Conservation (phyloP, 2,113 vertebrate species). For the Mesocricetus auratus region DNA sequence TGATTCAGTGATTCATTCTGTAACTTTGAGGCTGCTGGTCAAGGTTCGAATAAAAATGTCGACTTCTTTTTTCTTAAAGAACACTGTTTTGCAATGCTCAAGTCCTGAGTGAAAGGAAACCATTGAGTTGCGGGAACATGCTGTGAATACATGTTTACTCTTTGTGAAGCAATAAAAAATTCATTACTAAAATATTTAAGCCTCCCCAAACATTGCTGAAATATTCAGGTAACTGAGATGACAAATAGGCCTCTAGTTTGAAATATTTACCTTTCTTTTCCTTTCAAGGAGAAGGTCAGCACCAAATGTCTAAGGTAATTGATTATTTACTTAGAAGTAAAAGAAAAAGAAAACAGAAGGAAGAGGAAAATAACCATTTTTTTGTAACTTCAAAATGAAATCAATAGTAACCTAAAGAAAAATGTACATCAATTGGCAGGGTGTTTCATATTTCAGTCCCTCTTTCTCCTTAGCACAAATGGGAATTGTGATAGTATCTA, state of each 20-base stretch:
- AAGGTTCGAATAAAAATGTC: not conserved
- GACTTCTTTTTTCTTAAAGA: not conserved
- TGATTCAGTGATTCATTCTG: not conserved
- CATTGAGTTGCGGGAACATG: not conserved
- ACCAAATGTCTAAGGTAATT: not conserved
- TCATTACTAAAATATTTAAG: not conserved
- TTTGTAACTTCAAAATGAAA: not conserved
- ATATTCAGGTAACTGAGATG: not conserved
- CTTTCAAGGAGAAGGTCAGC: not conserved
- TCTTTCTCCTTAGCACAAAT: not conserved
- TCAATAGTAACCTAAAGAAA: not conserved
- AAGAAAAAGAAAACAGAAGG: not conserved
- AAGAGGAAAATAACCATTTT: not conserved
- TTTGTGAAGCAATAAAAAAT: not conserved
- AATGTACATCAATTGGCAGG: not conserved
- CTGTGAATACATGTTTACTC: not conserved
- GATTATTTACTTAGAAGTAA: not conserved
- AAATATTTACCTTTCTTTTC: not conserved
- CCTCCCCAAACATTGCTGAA: not conserved
- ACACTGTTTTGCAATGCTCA: not conserved
- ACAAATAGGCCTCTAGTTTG: not conserved
- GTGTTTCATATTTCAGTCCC: not conserved
- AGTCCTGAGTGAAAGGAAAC: not conserved
- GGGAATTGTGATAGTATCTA: not conserved
- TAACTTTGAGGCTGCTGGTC: not conserved